These are phyloP conservation scores for Parazoanthus swiftii DNA, from an alignment of 92 coral and sea anemone species.

Conservation along the genomic window DNA sequence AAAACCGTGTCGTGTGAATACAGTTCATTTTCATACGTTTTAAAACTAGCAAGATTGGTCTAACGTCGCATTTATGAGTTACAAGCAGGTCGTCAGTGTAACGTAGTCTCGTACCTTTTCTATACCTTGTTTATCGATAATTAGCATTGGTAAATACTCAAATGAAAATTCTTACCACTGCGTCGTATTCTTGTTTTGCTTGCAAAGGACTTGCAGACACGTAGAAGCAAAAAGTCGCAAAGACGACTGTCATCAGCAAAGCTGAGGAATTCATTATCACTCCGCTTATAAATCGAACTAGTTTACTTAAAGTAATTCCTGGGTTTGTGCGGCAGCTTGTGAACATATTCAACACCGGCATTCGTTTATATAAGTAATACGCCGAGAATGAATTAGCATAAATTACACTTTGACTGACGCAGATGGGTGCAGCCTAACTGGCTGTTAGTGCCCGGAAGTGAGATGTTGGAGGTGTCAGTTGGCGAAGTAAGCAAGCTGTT, in stretches of 20 bases:
- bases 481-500: neutral
- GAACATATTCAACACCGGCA: neutral
- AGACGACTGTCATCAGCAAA: neutral
- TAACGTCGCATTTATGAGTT: too few relatives aligned
- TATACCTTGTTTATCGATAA: neutral
- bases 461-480: neutral
- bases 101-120: neutral
- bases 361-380: neutral
- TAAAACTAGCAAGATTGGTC: too few relatives aligned
- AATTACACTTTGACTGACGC: constrained; percentile 18
- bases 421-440: neutral
- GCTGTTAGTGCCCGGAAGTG: neutral
- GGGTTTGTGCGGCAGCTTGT: neutral
- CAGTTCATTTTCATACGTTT: too few relatives aligned
- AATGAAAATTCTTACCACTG: neutral
- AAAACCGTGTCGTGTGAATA: too few relatives aligned
- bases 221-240: neutral
- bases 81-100: neutral
- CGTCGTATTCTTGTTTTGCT: neutral
- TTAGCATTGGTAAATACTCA: neutral
- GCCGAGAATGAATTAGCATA: constrained; percentile 2
- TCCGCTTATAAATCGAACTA: neutral
- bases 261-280: neutral
- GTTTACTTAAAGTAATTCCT: neutral
- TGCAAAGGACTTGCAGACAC: constrained; percentile 4